phyloP scores from a whole-genome alignment of 2,888 invertebrate genomes.

The Phyllotreta striolata region DNA sequence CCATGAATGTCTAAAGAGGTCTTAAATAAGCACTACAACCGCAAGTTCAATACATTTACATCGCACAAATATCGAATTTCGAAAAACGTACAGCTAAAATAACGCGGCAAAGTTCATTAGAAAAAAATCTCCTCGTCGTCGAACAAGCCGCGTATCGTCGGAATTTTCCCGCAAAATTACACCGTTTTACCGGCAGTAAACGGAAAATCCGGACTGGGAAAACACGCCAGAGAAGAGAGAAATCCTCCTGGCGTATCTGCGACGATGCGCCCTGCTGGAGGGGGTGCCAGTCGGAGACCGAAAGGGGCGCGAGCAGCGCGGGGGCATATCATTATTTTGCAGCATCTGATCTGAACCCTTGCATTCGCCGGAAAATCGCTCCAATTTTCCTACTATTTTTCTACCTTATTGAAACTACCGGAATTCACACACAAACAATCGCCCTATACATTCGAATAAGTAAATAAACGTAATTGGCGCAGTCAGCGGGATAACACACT shows the following conservation, averaged over 20 bases:
- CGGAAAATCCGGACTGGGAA: slow-evolving; percentile 56
- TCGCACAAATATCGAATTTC: no score
- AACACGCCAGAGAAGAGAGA: slow-evolving; percentile 46
- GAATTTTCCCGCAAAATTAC: slow-evolving; percentile 40
- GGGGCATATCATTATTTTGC: slow-evolving; percentile 57
- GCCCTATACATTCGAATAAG: slow-evolving; percentile 21
- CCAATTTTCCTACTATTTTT: slow-evolving; percentile 45
- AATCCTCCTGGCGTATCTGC: slow-evolving; percentile 49
- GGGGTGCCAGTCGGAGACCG: slow-evolving; percentile 46
- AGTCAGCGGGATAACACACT: neutral
- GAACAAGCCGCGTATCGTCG: slow-evolving; percentile 41
- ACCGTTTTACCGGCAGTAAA: slow-evolving; percentile 49
- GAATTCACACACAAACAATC: slow-evolving; percentile 5
- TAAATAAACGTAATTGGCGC: slow-evolving; percentile 10
- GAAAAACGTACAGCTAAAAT: no score
- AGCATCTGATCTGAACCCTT: slow-evolving; percentile 58
- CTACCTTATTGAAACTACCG: slow-evolving; percentile 36
- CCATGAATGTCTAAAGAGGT: no score
- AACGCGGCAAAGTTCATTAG: no score
- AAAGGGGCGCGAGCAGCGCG: no score
- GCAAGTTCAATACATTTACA: no score
- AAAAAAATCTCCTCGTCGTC: no score
- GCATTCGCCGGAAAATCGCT: slow-evolving; percentile 46
- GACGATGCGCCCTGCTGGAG: slow-evolving; percentile 50
- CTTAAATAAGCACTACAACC: no score